Evolutionary conservation across 2,888 invertebrate genomes (phyloP).

Genomic region (Hydrotaea cyrtoneurina): DNA sequence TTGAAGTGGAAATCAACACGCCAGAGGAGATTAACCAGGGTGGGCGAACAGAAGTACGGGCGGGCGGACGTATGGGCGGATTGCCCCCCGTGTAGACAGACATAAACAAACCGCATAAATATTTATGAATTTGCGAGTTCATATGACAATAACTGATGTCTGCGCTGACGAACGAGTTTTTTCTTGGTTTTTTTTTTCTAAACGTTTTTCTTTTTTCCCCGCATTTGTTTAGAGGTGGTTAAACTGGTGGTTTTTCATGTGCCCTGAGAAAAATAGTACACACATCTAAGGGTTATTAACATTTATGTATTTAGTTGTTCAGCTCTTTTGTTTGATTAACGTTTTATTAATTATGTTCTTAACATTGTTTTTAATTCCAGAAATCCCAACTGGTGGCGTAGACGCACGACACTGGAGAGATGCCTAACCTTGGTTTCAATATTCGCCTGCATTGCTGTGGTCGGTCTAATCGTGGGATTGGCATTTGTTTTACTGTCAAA

Average conservation of each 20-base stretch:
- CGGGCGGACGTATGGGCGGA: background rate
- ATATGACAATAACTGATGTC: background rate
- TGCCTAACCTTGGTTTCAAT: conserved; percentile 84
- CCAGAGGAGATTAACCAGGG: no score
- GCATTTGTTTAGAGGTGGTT: conserved; percentile 11
- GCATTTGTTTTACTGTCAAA: conserved; percentile 82
- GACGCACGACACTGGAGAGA: conserved; percentile 87
- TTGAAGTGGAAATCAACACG: background rate
- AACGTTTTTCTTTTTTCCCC: background rate
- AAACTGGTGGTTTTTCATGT: conserved; percentile 32
- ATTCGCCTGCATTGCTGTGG: conserved; percentile 83
- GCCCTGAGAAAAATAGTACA: background rate
- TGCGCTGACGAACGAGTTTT: background rate
- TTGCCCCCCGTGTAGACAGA: background rate
- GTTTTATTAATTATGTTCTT: background rate
- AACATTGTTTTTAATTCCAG: conserved; percentile 81
- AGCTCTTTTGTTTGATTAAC: background rate
- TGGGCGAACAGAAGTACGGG: no score
- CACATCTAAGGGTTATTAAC: conserved; percentile 38
- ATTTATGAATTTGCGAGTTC: conserved; percentile 10
- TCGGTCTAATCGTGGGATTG: conserved; percentile 84
- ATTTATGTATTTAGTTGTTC: conserved; percentile 10
- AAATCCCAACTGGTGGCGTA: conserved; percentile 91
- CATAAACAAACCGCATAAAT: conserved; percentile 28
- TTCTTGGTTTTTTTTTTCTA: background rate